Base-by-base conservation (phyloP, 2,113 vertebrate genomes). In the Pristiophorus japonicus region DNA sequence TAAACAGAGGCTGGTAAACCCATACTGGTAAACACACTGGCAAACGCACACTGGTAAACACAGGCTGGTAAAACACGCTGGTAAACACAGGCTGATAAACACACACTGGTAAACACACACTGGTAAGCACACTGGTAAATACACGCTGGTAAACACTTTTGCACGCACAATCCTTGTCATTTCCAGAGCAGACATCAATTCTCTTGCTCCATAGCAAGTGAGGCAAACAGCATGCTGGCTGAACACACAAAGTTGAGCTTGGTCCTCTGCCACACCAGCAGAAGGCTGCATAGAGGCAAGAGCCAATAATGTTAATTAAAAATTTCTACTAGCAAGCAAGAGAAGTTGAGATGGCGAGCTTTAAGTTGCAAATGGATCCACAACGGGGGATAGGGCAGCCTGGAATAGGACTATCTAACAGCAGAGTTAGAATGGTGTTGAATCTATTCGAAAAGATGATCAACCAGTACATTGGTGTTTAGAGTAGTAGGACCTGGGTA, bases 291-390 rank as follows among this genome's bases (percentile, higher is more conserved):
- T 42, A 4, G n/a, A 42, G 75, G 38, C n/a, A 81, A 20, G n/a
- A 81, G 75, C 75, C 75, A 81, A 18, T 42, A 20, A 16, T 81
- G n/a, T 42, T 42, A 42, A 42, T 81, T 38, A 42, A 38, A 38
- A 18, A 42, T 42, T 81, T 42, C 75, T 81, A 16, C 75, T 4
- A 42, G 75, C 75, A 81, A 81, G n/a, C 75, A 81, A 81, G n/a
- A 38, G 38, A n/a, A 78, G n/a, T 78, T 78, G 12, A 38, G n/a
- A n/a, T 78, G 75, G 75, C 42, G 75, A 81, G 75, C n/a, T 81
- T 78, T 81, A 81, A 81, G 75, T 42, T 81, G n/a, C 75, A 81
- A 81, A 81, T 81, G 75, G n/a, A 81, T 42, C 75, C 42, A 81
- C 75, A 81, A 20, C 14, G 4, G n/a, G 75, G 38, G 14, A 38